Conservation (phyloP, 2,797 vertebrate species). For the Xerus rutilus region DNA sequence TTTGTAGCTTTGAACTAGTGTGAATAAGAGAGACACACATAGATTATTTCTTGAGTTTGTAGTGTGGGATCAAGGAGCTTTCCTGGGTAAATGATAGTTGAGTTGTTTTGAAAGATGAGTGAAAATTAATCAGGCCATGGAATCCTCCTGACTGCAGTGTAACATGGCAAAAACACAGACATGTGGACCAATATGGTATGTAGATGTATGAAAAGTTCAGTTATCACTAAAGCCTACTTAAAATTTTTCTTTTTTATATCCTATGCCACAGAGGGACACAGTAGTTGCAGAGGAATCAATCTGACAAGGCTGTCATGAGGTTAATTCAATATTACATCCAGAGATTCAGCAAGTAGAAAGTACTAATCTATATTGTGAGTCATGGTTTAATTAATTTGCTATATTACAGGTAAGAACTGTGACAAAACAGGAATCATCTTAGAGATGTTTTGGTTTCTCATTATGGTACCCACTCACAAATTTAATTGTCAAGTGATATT, state of each 20-base stretch:
- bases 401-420: background rate
- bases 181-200: background rate
- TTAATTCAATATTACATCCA: background rate
- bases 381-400: slow-evolving; percentile 31
- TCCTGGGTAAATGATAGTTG: background rate
- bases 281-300: background rate
- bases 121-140: background rate
- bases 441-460: background rate
- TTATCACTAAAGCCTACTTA: background rate
- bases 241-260: background rate
- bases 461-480: background rate
- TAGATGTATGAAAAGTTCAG: background rate
- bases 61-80: background rate
- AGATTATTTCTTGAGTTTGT: background rate
- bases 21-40: background rate
- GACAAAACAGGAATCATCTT: background rate
- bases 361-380: background rate
- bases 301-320: background rate
- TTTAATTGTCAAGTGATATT: background rate
- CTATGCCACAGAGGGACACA: rapidly evolving
- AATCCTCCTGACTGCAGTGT: background rate
- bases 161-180: background rate
- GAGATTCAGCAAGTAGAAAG: background rate
- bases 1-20: background rate
- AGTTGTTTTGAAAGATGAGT: background rate